These are phyloP conservation scores for Bombyx mandarina DNA, from an alignment of 1,140 invertebrate genomes.

Conservation along the genomic window DNA sequence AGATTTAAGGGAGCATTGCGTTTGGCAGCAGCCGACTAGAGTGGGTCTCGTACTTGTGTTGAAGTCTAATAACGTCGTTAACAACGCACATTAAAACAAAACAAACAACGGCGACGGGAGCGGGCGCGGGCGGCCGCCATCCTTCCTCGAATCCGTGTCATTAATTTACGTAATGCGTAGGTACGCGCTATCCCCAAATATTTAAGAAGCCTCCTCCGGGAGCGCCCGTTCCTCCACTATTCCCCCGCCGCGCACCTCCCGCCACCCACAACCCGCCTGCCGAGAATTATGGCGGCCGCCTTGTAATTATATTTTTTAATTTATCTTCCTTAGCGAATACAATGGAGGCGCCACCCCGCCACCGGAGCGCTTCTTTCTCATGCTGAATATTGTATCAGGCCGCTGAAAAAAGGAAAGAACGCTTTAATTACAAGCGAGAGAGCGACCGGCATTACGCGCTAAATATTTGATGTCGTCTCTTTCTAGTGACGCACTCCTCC, in stretches of 20 bases:
- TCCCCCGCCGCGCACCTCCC: slow-evolving; percentile 33
- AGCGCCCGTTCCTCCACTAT: slow-evolving; percentile 66
- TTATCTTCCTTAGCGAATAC: slow-evolving; percentile 73
- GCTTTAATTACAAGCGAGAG: slow-evolving; percentile 70
- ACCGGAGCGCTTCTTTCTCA: slow-evolving; percentile 66
- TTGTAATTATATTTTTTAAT: slow-evolving; percentile 75
- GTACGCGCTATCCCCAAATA: slow-evolving; percentile 71
- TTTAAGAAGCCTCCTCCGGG: slow-evolving; percentile 70
- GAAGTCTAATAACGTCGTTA: slow-evolving; percentile 68
- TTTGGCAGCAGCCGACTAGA: neutral
- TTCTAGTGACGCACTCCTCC: slow-evolving; percentile 35
- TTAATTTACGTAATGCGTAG: slow-evolving; percentile 71
- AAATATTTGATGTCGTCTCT: slow-evolving; percentile 69
- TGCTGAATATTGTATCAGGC: slow-evolving; percentile 70
- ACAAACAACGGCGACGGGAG: slow-evolving; percentile 49
- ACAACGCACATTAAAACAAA: slow-evolving; percentile 69
- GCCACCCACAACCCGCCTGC: slow-evolving; percentile 51
- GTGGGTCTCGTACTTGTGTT: slow-evolving; percentile 8
- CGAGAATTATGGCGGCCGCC: slow-evolving; percentile 73
- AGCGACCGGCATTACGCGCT: slow-evolving; percentile 61
- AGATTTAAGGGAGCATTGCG: too few relatives aligned
- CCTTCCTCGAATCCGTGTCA: slow-evolving; percentile 71
- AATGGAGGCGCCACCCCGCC: slow-evolving; percentile 69
- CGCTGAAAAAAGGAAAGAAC: slow-evolving; percentile 70
- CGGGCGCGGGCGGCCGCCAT: slow-evolving; percentile 54